phyloP scores from a whole-genome alignment of 2,888 invertebrate genomes.

The Cactoblastis cactorum region DNA sequence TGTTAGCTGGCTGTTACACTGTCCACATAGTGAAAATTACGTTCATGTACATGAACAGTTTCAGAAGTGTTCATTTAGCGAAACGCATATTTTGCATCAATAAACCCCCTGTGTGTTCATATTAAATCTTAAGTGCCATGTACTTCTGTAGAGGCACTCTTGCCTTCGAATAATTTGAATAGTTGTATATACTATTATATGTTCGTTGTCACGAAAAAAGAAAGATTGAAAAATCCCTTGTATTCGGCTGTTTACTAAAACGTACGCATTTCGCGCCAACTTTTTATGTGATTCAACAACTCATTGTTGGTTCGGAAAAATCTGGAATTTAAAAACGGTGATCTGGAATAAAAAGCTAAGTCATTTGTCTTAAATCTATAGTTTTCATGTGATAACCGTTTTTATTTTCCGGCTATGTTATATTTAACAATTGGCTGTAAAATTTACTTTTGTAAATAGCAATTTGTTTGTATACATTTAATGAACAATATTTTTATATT shows the following conservation, averaged over 20 bases:
- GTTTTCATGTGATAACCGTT: not conserved
- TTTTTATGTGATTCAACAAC: too few species aligned
- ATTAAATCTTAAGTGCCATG: conserved; percentile 4
- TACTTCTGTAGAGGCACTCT: conserved; percentile 1
- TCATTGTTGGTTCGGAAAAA: not conserved
- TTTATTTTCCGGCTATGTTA: not conserved
- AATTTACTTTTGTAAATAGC: not conserved
- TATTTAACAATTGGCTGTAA: not conserved
- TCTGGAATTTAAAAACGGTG: not conserved
- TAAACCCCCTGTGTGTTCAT: conserved; percentile 13
- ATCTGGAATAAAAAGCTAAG: not conserved
- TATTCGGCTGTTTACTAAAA: too few species aligned
- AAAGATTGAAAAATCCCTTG: too few species aligned
- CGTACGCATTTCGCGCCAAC: too few species aligned
- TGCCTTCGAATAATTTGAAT: conserved; percentile 1
- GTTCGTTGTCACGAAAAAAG: too few species aligned
- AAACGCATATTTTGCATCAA: too few species aligned
- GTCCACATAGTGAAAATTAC: too few species aligned
- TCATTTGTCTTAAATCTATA: too few species aligned
- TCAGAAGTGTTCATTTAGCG: too few species aligned
- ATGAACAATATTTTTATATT: conserved; percentile 10
- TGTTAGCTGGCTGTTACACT: too few species aligned
- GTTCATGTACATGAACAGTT: too few species aligned
- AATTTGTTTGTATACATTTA: not conserved
- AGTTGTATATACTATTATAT: not conserved